Conservation (phyloP, 1,140 invertebrate genomes). For the Magallana gigas region DNA sequence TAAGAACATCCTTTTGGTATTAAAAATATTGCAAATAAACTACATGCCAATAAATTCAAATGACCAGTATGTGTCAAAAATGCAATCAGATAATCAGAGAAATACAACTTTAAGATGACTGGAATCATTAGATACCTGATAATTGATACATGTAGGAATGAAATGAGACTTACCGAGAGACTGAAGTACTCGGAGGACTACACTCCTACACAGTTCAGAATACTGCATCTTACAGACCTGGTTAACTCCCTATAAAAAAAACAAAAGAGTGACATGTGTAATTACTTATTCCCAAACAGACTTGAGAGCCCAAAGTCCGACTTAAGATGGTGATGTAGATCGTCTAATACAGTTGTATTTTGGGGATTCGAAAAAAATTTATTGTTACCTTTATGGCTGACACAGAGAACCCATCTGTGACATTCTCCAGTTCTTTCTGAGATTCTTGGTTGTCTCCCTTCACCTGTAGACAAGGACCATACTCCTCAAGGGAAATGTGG, state of each 20-base stretch:
- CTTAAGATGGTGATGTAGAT: no score
- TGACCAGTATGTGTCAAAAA: no score
- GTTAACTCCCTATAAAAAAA: slow-evolving; percentile 54
- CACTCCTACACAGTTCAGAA: slow-evolving; percentile 56
- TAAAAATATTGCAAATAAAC: no score
- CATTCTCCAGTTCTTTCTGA: slow-evolving; percentile 38
- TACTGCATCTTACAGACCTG: slow-evolving; percentile 57
- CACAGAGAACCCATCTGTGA: slow-evolving; percentile 61
- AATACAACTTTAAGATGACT: no score
- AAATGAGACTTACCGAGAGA: neutral
- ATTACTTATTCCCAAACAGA: no score
- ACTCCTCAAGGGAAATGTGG: slow-evolving; percentile 57
- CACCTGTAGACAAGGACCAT: slow-evolving; percentile 59
- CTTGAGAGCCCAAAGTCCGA: no score
- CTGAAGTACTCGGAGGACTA: slow-evolving; percentile 44
- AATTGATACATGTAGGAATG: neutral
- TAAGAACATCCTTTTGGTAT: no score
- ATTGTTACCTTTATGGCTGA: slow-evolving; percentile 60
- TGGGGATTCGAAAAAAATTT: no score
- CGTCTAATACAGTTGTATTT: no score
- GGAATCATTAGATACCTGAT: no score
- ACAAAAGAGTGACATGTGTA: neutral
- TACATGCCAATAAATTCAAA: no score
- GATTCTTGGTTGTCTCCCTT: slow-evolving; percentile 35
- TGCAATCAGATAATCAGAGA: no score